Conservation (phyloP, 2,113 vertebrate genomes). For the Turdus rufiventris region DNA sequence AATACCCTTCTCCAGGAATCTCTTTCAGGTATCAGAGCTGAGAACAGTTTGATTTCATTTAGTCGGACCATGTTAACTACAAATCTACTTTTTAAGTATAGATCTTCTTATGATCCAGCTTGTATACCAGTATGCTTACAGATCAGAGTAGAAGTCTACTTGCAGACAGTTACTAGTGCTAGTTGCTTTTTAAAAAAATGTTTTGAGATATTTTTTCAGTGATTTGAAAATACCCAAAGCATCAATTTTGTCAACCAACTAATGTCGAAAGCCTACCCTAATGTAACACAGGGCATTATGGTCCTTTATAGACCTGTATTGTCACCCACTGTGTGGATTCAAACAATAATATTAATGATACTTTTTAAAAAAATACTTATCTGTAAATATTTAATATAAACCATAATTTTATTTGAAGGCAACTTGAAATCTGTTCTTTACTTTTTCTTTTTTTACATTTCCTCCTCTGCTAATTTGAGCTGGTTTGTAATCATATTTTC, state of each 20-base stretch:
- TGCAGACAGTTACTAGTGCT: background rate
- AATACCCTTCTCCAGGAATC: background rate
- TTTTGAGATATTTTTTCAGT: background rate
- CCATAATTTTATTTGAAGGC: background rate
- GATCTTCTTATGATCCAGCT: background rate
- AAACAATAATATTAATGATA: background rate
- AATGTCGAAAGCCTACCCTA: accelerated
- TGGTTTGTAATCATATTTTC: background rate
- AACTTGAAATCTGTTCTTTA: background rate
- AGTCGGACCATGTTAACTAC: background rate
- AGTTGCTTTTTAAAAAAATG: background rate
- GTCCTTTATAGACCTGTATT: background rate
- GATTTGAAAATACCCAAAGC: background rate
- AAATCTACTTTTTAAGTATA: background rate
- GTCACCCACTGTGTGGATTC: accelerated
- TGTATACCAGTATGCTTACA: background rate
- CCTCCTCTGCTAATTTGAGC: background rate
- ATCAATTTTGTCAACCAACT: background rate
- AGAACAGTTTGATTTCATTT: background rate
- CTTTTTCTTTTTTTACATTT: background rate
- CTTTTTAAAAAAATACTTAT: background rate
- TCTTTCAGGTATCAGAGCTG: background rate
- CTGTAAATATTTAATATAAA: background rate
- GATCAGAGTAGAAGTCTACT: background rate
- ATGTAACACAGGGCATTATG: background rate